Percentiles rank a stretch among this genome's conserved stretches.
These are phyloP conservation scores for Acyrthosiphon pisum DNA, from an alignment of 1,140 invertebrate species.

Conservation along the genomic window DNA sequence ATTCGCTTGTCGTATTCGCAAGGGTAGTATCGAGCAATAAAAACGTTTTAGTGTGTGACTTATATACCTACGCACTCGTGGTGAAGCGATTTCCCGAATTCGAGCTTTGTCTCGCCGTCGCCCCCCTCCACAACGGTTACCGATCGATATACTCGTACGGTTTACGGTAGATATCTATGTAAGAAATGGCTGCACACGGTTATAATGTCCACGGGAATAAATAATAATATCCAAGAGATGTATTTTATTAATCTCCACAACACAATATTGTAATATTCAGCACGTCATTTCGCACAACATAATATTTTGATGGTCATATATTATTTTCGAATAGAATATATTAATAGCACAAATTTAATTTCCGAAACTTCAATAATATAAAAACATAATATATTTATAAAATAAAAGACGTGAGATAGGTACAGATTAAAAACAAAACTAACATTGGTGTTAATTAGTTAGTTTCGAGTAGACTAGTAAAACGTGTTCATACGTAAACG, in stretches of 20 bases:
- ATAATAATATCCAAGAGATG: no score
- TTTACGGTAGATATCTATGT: background rate
- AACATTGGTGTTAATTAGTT: background rate
- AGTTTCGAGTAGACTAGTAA: background rate
- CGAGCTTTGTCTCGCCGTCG: background rate
- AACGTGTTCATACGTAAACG: background rate
- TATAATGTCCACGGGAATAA: background rate
- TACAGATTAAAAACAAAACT: background rate
- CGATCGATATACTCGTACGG: background rate
- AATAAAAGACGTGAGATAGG: background rate
- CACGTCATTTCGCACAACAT: background rate
- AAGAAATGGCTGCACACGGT: background rate
- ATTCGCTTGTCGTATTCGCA: background rate
- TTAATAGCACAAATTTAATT: background rate
- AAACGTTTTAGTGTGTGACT: background rate
- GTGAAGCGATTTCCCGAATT: background rate
- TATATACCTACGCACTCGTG: no score
- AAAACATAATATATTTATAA: background rate
- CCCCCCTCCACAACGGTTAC: no score
- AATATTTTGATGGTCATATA: background rate
- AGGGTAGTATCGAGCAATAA: background rate
- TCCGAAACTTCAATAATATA: background rate
- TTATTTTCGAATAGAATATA: background rate
- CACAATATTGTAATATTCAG: no score
- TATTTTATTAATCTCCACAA: no score